Evolutionary conservation across 2,888 invertebrate species (phyloP), one percentile per base, ranked within the genome.

Genomic region (Pharmacophagus antenor): DNA sequence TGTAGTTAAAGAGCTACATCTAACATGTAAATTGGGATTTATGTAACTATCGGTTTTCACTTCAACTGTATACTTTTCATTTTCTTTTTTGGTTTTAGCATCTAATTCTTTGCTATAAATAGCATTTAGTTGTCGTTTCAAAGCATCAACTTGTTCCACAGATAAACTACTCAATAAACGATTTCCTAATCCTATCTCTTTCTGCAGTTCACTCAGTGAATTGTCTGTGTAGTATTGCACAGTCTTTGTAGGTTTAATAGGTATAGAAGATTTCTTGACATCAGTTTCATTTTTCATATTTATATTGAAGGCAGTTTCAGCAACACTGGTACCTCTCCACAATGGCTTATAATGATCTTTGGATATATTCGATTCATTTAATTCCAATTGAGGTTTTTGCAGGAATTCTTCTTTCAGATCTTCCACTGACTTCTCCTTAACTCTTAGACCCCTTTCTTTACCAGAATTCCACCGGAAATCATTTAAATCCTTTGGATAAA

Each of bases 391-490:
- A 52, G 92, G 88, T 60, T 94, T 84, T 72, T 93, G 93, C 72
- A 94, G 93, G 70, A 96, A 96, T 71, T 94, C 94, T 64, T 95
- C 94, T 70, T 94, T 94, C 10, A 98, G 92, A 81, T 98, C 95
- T 79, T 96, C 96, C 0, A 98, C 96, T 0, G 97, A 97, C 75
- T 95, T 95, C 77, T 97, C 96, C 78, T 96, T 96, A 42, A 94
- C 93, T 70, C 95, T 92, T 41, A 98, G 84, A 0, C 96, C 95
- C 65, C 94, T 91, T 73, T 97, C 97, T 23, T 89, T 89, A 58
- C 94, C 93, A 31, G 93, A 93, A 64, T 92, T 93, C 98, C 98
- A 98, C 64, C 94, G 93, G 49, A 94, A 92, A 51, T 94, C 93
- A 58, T 94, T 94, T 0, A 94, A 84, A 70, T 95, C 95, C 71